Percentiles rank a stretch among this genome's conserved stretches.
Conservation (phyloP, 2,888 invertebrate genomes). For the Panorpa germanica region DNA sequence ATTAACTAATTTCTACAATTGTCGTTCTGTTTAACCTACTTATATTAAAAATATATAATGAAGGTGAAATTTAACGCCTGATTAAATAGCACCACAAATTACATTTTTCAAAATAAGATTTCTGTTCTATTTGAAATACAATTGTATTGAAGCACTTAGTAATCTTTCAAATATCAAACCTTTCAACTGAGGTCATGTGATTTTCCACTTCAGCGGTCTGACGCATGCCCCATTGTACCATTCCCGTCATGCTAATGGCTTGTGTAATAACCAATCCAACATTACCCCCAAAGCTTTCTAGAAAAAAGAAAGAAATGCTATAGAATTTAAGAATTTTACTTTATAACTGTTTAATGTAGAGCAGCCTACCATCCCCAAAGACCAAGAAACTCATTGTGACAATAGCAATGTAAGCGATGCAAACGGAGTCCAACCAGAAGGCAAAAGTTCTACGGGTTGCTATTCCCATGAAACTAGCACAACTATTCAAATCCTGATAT, state of each 20-base stretch:
- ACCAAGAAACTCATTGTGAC: conserved; percentile 41
- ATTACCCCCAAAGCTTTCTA: conserved; percentile 21
- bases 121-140: not conserved
- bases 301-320: conserved; percentile 3
- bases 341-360: not conserved
- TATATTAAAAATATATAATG: too few species aligned
- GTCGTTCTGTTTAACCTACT: too few species aligned
- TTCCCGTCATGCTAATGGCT: conserved; percentile 26
- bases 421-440: conserved; percentile 41
- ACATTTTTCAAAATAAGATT: too few species aligned
- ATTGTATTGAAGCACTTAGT: not conserved
- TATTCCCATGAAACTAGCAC: conserved; percentile 47
- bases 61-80: too few species aligned
- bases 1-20: too few species aligned
- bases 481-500: conserved; percentile 43
- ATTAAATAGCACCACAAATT: too few species aligned
- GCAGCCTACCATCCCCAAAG: conserved; percentile 20
- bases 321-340: not conserved
- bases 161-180: conserved; percentile 42
- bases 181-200: conserved; percentile 43
- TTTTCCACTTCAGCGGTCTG: conserved; percentile 48
- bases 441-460: conserved; percentile 44
- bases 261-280: conserved; percentile 34
- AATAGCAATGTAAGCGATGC: conserved; percentile 38
- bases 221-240: conserved; percentile 43